phyloP scores from a whole-genome alignment of 2,888 invertebrate genomes.

The Nowickia ferox region DNA sequence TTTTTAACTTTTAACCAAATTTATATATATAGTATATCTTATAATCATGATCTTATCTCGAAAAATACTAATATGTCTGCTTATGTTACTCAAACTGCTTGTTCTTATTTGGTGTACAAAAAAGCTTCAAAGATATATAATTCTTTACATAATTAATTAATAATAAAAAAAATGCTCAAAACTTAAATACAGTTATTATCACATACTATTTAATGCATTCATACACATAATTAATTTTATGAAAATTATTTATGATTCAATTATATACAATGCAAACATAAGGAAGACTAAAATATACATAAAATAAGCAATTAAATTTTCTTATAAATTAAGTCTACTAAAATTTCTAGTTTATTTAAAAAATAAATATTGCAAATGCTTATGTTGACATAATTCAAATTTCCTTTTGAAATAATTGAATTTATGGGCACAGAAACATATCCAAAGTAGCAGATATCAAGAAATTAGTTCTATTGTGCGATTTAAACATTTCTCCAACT shows the following conservation, averaged over 20 bases:
- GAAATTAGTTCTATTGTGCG: background rate
- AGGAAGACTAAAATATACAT: background rate
- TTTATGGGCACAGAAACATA: background rate
- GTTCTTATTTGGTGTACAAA: too few species aligned
- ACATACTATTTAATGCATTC: background rate
- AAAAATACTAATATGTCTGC: too few species aligned
- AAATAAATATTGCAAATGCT: background rate
- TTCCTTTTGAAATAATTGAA: background rate
- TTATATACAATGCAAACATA: background rate
- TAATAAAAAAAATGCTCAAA: background rate
- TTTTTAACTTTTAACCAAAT: too few species aligned
- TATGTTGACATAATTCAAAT: conserved; percentile 19
- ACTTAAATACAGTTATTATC: background rate
- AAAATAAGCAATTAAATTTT: background rate
- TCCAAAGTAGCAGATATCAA: background rate
- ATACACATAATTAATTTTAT: background rate
- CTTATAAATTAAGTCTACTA: background rate
- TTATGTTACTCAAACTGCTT: too few species aligned
- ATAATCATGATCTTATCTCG: too few species aligned
- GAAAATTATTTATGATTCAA: background rate
- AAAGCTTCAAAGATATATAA: too few species aligned
- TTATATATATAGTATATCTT: too few species aligned
- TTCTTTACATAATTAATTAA: background rate
- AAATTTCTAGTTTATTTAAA: background rate
- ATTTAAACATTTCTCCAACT: conserved; percentile 20